A percentile compares a stretch with the other conserved stretches of the same genome.
phyloP scores from a whole-genome alignment of 1,140 invertebrate genomes.

The Trichomalopsis sarcophagae region DNA sequence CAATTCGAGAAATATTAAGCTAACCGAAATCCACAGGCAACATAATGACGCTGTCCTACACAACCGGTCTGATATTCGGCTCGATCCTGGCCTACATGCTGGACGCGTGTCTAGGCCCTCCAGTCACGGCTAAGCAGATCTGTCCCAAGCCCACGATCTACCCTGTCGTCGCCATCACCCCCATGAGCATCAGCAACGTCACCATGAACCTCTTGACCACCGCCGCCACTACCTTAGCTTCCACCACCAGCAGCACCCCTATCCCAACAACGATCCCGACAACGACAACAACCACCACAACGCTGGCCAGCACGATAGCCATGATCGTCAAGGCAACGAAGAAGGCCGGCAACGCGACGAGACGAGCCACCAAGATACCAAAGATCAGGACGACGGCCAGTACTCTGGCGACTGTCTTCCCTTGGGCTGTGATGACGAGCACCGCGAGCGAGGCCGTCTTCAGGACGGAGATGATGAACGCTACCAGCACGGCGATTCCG shows the following conservation, averaged over 20 bases:
- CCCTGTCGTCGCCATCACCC: neutral
- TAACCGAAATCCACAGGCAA: constrained; percentile 79
- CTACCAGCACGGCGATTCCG: constrained; percentile 60
- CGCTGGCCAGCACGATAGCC: neutral
- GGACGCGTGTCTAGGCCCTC: constrained; percentile 82
- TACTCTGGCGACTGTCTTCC: constrained; percentile 54
- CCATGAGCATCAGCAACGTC: constrained; percentile 29
- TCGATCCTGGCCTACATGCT: constrained; percentile 89
- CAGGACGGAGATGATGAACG: constrained; percentile 12
- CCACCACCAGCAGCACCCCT: constrained; percentile 5
- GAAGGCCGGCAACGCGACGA: constrained; percentile 32
- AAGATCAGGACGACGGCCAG: constrained; percentile 46
- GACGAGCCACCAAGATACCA: constrained; percentile 41
- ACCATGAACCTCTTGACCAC: constrained; percentile 50
- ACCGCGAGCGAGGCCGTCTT: neutral
- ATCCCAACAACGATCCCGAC: neutral
- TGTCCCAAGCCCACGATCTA: constrained; percentile 57
- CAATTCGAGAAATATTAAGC: neutral
- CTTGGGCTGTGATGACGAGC: constrained; percentile 42
- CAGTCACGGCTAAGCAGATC: constrained; percentile 66
- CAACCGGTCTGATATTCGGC: constrained; percentile 87
- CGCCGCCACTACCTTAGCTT: constrained; percentile 56
- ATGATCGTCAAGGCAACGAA: neutral
- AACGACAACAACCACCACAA: neutral
- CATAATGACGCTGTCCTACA: constrained; percentile 94